Conservation (phyloP, 2,113 vertebrate species). For the Eleginops maclovinus region DNA sequence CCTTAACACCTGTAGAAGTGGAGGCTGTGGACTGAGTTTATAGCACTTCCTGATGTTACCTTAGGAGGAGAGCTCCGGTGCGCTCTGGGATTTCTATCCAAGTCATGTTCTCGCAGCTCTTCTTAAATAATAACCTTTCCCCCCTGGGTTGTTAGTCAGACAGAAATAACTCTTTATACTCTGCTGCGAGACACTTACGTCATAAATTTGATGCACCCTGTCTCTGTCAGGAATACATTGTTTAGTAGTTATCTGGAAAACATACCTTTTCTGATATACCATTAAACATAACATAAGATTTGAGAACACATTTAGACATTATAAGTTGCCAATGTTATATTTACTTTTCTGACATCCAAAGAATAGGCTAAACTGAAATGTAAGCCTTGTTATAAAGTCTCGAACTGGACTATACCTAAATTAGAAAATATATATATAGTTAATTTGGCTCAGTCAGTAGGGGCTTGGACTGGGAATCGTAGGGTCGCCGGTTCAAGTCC, state of each 20-base stretch:
- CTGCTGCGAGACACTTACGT: not conserved
- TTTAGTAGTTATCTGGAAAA: not conserved
- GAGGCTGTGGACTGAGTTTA: constrained; percentile 31
- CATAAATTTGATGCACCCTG: constrained; percentile 15
- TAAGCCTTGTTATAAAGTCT: not conserved
- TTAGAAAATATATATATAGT: not conserved
- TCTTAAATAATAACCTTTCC: constrained; percentile 59
- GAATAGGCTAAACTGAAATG: not conserved
- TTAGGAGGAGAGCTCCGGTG: constrained; percentile 44
- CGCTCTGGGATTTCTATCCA: constrained; percentile 36
- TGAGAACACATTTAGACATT: not conserved
- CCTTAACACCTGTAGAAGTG: constrained; percentile 39
- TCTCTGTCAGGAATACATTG: constrained; percentile 16
- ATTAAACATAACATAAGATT: not conserved
- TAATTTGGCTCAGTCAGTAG: too few relatives aligned
- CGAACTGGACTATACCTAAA: constrained; percentile 1
- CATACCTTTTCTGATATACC: not conserved
- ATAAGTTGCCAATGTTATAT: not conserved
- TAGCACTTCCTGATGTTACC: constrained; percentile 21
- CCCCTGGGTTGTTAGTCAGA: constrained; percentile 44
- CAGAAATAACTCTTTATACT: constrained; percentile 43
- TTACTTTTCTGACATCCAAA: not conserved
- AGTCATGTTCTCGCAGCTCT: constrained; percentile 47
- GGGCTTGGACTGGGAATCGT: too few relatives aligned
- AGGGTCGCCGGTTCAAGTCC: too few relatives aligned